Base-by-base conservation (phyloP, 2,888 invertebrate genomes). In the Crematogaster levior region DNA sequence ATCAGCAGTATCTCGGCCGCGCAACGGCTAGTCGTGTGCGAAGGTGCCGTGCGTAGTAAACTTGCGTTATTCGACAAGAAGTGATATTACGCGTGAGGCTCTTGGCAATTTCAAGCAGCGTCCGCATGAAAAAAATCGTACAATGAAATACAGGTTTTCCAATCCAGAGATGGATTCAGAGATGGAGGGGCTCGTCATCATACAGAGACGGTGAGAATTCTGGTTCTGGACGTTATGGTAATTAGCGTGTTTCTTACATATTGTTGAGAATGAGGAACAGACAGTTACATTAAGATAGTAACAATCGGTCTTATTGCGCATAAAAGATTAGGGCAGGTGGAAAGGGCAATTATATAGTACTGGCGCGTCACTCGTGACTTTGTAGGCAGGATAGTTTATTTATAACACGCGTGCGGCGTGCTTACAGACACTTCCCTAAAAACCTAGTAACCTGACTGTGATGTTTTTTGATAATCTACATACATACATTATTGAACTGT, bases 31-130 rank as follows among this genome's bases (percentile, higher is more conserved):
- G 96, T 97, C 93, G 96, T 98, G 48, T 98, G 98, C 94, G 98
- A 98, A 93, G 98, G 98, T 87, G 98, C 98, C 73, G 98, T 98
- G 83, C 96, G 96, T 92, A 98, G 97, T 74, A 98, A 98, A 94
- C 95, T 98, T 93, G 97, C 97, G 87, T 96, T 98, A 56, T 98
- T 98, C 94, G 98, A 98, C 94, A 97, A 97, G 93, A 96, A 96
- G 93, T 96, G 92, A 94, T 90, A 85, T 79, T 79, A 81, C 40
- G 63, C 73, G 6, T 73, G 68, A 84, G 80, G 80, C 81, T 85
- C 75, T 84, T 82, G 83, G 66, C 74, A 48, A 12, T 75, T 75
- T 74, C 84, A 27, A 68, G n/a, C 10, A 40, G 68, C 73, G 6
- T 5, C 18, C 30, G 53, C 68, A 30, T 51, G n/a, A 63, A 24